Evolutionary conservation across 2,888 invertebrate species (phyloP), one percentile per base, ranked within the genome.

Genomic region (Ormyrus rosae): DNA sequence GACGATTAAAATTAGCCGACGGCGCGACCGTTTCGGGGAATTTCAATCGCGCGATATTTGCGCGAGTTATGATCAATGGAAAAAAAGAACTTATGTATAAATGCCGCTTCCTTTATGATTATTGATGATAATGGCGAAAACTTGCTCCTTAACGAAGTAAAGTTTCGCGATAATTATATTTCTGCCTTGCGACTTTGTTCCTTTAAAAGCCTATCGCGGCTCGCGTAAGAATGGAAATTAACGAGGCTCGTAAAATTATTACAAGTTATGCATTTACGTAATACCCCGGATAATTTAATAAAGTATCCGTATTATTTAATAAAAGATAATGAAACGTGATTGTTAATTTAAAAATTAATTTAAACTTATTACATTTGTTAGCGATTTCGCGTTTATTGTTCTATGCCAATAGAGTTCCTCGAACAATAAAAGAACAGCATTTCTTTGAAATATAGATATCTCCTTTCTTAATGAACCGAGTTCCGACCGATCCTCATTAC

Each of bases 401-500:
- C 34, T 11, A 46, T 68, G 60, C 46, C 60, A 50, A 75, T 60
- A 46, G 46, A 13, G 50, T 45, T n/a, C 11, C n/a, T 19, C n/a
- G 50, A 9, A 4, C 6, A 55, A 76, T 61, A 61, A 68, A 19
- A 55, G 19, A 6, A n/a, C 13, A 60, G 64, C 50, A 77, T 68
- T 67, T 58, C 34, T 68, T 58, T 72, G 45, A 19, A 53, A 13
- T 60, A 46, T 61, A 72, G 60, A 53, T 67, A 78, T 78, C 19
- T 72, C 45, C 67, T 55, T 55, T 72, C 61, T 68, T 75, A 80
- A 80, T 67, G 65, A 80, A 55, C 55, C 50, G 51, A 71, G 56
- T 78, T 73, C 68, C 61, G 58, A 51, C 7, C 34, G 60, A 73
- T 77, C 19, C 68, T 73, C 79, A 76, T 82, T 76, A 82, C 73